phyloP scores from a whole-genome alignment of 1,140 invertebrate genomes.

The Caenorhabditis elegans region DNA sequence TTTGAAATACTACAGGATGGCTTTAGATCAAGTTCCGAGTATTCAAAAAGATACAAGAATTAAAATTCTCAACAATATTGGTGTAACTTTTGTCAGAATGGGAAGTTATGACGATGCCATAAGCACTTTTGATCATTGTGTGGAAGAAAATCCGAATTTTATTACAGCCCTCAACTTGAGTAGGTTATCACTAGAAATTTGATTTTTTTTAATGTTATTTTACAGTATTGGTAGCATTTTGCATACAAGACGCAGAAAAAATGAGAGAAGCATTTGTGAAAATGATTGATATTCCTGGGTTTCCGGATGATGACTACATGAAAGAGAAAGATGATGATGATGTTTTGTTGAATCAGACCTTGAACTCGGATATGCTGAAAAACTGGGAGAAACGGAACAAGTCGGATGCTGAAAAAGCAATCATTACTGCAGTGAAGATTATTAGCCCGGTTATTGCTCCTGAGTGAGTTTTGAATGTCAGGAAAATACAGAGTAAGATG shows the following conservation, averaged over 20 bases:
- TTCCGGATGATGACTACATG: conserved; percentile 68
- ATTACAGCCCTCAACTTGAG: conserved; percentile 80
- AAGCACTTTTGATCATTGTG: conserved; percentile 94
- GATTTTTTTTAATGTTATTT: not conserved
- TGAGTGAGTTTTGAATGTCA: too few relatives aligned
- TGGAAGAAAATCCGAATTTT: conserved; percentile 89
- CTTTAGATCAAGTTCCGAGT: conserved; percentile 88
- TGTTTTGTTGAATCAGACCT: conserved; percentile 74
- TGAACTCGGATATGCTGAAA: conserved; percentile 79
- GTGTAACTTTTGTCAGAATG: conserved; percentile 89
- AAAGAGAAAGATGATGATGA: conserved; percentile 77
- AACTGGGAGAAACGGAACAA: conserved; percentile 76
- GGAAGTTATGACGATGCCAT: conserved; percentile 92
- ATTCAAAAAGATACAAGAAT: conserved; percentile 86
- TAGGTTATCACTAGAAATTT: not conserved
- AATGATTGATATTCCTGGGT: conserved; percentile 77
- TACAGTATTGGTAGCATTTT: conserved; percentile 83
- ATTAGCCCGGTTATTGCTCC: conserved; percentile 79
- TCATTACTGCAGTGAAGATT: conserved; percentile 85
- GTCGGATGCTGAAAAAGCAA: conserved; percentile 79
- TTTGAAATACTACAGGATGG: conserved; percentile 96
- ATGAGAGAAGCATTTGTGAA: conserved; percentile 89
- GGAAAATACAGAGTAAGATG: too few relatives aligned
- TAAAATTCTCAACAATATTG: conserved; percentile 98
- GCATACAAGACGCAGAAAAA: conserved; percentile 86